These are phyloP conservation scores for Echiichthys vipera DNA, from an alignment of 2,797 vertebrate genomes.

Conservation along the genomic window DNA sequence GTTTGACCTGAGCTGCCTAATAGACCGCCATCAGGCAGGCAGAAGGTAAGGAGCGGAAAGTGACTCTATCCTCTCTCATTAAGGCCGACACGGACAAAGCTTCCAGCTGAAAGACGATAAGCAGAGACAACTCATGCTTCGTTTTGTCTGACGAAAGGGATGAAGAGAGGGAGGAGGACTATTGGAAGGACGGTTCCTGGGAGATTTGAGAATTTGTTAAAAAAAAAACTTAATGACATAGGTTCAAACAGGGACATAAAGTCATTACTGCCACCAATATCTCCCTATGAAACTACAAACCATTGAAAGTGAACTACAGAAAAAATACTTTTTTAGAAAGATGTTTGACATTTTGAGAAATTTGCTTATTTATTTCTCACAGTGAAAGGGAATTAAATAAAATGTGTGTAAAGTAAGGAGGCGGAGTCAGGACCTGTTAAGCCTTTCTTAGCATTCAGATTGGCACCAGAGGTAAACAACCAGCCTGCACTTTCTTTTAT, in stretches of 20 bases:
- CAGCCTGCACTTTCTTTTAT: not conserved
- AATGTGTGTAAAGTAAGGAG: not conserved
- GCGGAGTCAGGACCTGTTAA: not conserved
- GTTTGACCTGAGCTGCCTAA: constrained; percentile 60
- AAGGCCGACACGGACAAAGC: constrained; percentile 59
- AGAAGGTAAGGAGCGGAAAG: constrained; percentile 46
- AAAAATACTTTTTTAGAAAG: not conserved
- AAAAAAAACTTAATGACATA: constrained; percentile 16
- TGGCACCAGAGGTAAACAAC: not conserved
- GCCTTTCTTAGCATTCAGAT: not conserved
- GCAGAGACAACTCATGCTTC: constrained; percentile 39
- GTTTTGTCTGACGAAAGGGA: constrained; percentile 56
- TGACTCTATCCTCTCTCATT: constrained; percentile 65
- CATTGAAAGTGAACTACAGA: too few species aligned
- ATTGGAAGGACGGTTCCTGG: constrained; percentile 41
- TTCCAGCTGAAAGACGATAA: constrained; percentile 63
- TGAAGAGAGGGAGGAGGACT: constrained; percentile 23
- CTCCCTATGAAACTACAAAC: not conserved
- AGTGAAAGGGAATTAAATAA: not conserved
- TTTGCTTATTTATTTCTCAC: not conserved
- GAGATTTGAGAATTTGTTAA: constrained; percentile 23
- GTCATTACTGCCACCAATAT: constrained; percentile 22
- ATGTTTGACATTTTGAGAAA: not conserved
- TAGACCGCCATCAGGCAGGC: constrained; percentile 50
- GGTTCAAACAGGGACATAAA: constrained; percentile 14